phyloP scores from a whole-genome alignment of 1,140 invertebrate species.

The Drosophila eugracilis region DNA sequence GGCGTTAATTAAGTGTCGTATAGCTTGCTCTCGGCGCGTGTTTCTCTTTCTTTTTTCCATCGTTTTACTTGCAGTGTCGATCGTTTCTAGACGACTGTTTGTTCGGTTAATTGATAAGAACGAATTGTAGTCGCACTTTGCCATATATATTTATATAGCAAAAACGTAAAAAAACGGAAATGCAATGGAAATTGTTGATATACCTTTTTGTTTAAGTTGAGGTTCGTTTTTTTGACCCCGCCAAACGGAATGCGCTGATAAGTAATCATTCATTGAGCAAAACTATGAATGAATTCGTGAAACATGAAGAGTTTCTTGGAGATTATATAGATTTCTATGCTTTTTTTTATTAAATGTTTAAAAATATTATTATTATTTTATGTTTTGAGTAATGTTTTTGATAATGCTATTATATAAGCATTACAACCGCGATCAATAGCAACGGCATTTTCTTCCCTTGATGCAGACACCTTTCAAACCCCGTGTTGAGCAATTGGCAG shows the following conservation, averaged over 20 bases:
- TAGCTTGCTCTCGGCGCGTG: constrained; percentile 6
- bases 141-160: constrained; percentile 18
- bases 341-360: too few relatives aligned
- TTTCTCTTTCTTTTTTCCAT: constrained; percentile 23
- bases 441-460: neutral
- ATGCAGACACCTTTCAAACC: neutral
- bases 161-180: constrained; percentile 23
- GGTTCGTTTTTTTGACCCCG: constrained; percentile 1
- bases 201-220: constrained; percentile 12
- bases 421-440: neutral
- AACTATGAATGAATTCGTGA: constrained; percentile 5
- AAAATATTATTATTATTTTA: too few relatives aligned
- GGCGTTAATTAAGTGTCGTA: constrained; percentile 71
- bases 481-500: neutral
- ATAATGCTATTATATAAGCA: neutral
- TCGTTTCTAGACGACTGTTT: constrained; percentile 43
- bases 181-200: constrained; percentile 21
- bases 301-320: too few relatives aligned
- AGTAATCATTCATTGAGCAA: constrained; percentile 21
- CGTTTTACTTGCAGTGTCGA: constrained; percentile 10
- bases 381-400: too few relatives aligned
- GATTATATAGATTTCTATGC: too few relatives aligned
- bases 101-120: constrained; percentile 76
- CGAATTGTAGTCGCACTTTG: constrained; percentile 25
- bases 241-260: constrained; percentile 14